Percentiles rank a stretch among this genome's conserved stretches.
Evolutionary conservation across 2,113 vertebrate species (phyloP).

Genomic region (Lipotes vexillifer): DNA sequence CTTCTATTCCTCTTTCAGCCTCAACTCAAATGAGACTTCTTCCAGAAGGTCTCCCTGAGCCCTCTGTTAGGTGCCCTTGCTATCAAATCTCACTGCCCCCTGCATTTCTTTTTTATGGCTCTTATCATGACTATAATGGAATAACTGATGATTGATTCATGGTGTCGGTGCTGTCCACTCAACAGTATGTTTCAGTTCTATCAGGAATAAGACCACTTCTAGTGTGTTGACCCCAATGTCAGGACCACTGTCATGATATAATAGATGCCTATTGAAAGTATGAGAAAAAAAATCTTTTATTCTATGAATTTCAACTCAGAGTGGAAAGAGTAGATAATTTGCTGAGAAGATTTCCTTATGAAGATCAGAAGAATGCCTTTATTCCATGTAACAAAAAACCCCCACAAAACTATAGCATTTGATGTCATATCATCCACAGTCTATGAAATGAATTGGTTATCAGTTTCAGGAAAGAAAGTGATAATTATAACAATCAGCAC

Average conservation of each 20-base stretch:
- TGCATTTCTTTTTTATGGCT: background rate
- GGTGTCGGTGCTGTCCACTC: background rate
- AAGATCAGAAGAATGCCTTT: slow-evolving; percentile 2
- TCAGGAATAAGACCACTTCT: background rate
- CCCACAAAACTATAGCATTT: background rate
- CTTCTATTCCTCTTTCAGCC: background rate
- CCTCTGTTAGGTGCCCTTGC: background rate
- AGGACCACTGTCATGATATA: background rate
- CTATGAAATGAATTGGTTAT: slow-evolving; percentile 30
- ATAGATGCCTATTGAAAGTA: background rate
- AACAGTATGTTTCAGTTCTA: background rate
- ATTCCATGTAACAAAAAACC: background rate
- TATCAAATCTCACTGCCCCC: background rate
- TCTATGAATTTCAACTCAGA: background rate
- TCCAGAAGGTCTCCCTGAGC: background rate
- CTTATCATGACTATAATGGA: background rate
- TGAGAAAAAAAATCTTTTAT: background rate
- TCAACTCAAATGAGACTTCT: background rate
- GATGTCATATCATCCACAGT: background rate
- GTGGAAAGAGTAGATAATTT: background rate
- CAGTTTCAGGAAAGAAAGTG: slow-evolving; percentile 22
- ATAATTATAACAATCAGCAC: slow-evolving; percentile 5
- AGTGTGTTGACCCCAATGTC: background rate
- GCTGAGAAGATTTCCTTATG: background rate
- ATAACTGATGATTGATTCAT: background rate